Base-by-base conservation (phyloP, 2,797 vertebrate species). In the Falco berigora region DNA sequence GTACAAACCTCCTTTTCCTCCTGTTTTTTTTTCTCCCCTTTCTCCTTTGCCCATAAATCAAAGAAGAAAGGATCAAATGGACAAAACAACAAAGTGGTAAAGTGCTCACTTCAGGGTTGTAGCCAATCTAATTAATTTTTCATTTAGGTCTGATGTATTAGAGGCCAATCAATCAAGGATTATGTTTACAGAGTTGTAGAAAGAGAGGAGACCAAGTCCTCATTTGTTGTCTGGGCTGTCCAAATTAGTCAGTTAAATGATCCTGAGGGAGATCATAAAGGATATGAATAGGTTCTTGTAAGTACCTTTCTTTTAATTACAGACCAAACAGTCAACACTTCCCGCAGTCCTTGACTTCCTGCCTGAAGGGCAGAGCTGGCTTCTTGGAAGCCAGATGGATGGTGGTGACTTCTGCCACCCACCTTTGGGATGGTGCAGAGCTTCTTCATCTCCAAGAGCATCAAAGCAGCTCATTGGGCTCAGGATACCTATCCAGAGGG, bases 51-150 rank as follows among this genome's bases (percentile, higher is more conserved):
- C 96, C 94, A 97, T 97, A 97, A 97, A 97, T 97, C 98, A 97
- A 96, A 97, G 96, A 96, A 96, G 97, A 97, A 96, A 97, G 94
- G 96, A 98, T 98, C 98, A 97, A 97, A 97, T 98, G 97, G 96
- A 96, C 97, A 97, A 97, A 97, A 96, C 92, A 97, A 94, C 90
- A 97, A 95, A 97, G 95, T 92, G 94, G 94, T 96, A 98, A 98
- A 98, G 97, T 96, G 97, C 95, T 97, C 96, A 96, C 96, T 98
- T 97, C 95, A 95, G 96, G 92, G 95, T 94, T 97, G 92, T 83
- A 97, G 97, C 96, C 95, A 97, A 97, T 97, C 96, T 98, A 98
- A 99, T 99, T 98, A 98, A 98, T 99, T 98, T 99, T 99, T 99
- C 97, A 99, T 99, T 98, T 97, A 96, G 85, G 97, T 97, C 97